These are phyloP conservation scores for Dolichomitus sp. DNA, from an alignment of 2,888 invertebrate species.

Conservation along the genomic window DNA sequence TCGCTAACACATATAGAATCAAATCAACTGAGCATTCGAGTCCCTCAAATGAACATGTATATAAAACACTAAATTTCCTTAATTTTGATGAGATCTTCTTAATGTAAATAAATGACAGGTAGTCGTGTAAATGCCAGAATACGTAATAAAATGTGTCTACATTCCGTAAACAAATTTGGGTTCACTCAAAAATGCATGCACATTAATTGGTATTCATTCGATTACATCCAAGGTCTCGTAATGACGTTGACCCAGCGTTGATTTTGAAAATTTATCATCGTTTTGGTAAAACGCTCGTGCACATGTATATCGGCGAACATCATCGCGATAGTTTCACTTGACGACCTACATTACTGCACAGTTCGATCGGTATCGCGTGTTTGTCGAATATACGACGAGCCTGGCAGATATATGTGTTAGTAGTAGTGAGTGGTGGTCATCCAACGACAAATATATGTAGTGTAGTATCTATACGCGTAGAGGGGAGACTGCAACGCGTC, in stretches of 20 bases:
- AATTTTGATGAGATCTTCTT: background rate
- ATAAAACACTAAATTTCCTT: background rate
- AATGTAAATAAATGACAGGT: background rate
- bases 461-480: slow-evolving; percentile 25
- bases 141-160: slow-evolving; percentile 1
- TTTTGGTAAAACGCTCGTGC: slow-evolving; percentile 37
- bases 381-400: slow-evolving; percentile 73
- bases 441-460: slow-evolving; percentile 75
- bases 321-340: slow-evolving; percentile 51
- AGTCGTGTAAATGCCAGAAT: background rate
- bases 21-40: background rate
- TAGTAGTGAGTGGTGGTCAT: slow-evolving; percentile 52
- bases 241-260: slow-evolving; percentile 36
- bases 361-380: slow-evolving; percentile 77
- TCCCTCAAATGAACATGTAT: background rate
- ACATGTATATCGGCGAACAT: slow-evolving; percentile 26
- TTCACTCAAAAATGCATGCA: slow-evolving; percentile 10
- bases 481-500: slow-evolving; percentile 29
- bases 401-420: slow-evolving; percentile 52
- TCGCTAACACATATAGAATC: background rate
- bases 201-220: slow-evolving; percentile 40
- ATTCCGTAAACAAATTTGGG: background rate
- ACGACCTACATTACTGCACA: slow-evolving; percentile 72
- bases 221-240: slow-evolving; percentile 29
- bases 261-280: slow-evolving; percentile 47